Conservation (phyloP, 30 jellyfish, hydroid and myxozoan species). For the Phacellophora camtschatica region DNA sequence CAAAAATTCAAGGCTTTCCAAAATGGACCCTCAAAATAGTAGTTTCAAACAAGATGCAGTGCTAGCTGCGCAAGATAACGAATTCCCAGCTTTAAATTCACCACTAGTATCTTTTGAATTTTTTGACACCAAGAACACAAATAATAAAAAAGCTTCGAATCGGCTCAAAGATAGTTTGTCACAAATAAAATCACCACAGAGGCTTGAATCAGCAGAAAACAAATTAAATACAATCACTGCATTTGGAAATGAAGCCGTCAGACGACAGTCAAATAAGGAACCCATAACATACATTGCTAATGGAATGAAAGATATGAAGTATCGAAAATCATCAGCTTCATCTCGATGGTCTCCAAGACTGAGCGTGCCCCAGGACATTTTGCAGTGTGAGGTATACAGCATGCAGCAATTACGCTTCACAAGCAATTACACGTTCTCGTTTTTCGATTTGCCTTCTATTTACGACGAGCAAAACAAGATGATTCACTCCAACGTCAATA, state of each 20-base stretch:
- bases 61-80: not conserved
- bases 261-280: too few species aligned
- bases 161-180: not conserved
- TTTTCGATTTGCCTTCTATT: constrained; percentile 41
- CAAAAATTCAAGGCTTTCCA: too few species aligned
- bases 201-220: not conserved
- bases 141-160: not conserved
- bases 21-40: too few species aligned
- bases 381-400: constrained; percentile 23
- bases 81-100: not conserved
- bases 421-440: constrained; percentile 37
- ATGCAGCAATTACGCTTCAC: constrained; percentile 44
- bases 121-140: too few species aligned
- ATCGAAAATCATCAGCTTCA: not conserved
- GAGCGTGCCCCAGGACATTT: not conserved
- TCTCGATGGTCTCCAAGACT: not conserved
- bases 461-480: constrained; percentile 21
- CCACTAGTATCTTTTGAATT: not conserved
- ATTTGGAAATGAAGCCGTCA: too few species aligned
- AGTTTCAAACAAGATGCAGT: too few species aligned
- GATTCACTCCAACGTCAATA: constrained; percentile 8
- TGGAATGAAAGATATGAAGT: not conserved
- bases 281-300: not conserved
- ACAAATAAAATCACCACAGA: too few species aligned
- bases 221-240: too few species aligned